phyloP scores from a whole-genome alignment of 1,140 invertebrate species.

The Zaprionus tsacasi region DNA sequence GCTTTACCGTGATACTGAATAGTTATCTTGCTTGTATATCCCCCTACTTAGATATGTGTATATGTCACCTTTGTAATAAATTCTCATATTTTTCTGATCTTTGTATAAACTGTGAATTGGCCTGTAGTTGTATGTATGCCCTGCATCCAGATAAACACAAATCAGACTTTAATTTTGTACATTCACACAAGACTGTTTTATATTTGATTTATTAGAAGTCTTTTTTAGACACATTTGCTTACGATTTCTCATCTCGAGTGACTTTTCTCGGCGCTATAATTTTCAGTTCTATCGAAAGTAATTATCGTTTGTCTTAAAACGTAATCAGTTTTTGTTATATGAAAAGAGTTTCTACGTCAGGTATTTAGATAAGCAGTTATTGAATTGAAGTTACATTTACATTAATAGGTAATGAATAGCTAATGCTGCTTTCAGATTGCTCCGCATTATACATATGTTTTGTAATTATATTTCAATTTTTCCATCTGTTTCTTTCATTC shows the following conservation, averaged over 20 bases:
- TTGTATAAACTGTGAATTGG: neutral
- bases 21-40: neutral
- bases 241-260: conserved; percentile 17
- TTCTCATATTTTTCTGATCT: conserved; percentile 1
- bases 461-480: conserved; percentile 46
- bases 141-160: conserved; percentile 23
- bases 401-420: conserved; percentile 57
- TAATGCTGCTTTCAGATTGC: conserved; percentile 69
- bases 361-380: conserved; percentile 81
- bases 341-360: conserved; percentile 78
- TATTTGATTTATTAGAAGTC: conserved; percentile 57
- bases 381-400: conserved; percentile 77
- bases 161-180: conserved; percentile 27
- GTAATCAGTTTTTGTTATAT: conserved; percentile 54
- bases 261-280: conserved; percentile 62
- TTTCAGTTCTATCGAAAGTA: conserved; percentile 54
- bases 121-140: neutral
- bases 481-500: conserved; percentile 15
- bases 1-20: conserved; percentile 79
- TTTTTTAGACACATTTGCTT: conserved; percentile 44
- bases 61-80: conserved; percentile 25
- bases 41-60: neutral
- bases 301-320: conserved; percentile 49
- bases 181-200: conserved; percentile 54
- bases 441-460: conserved; percentile 54